phyloP scores from a whole-genome alignment of 2,888 invertebrate species.

The Parnassius mnemosyne region DNA sequence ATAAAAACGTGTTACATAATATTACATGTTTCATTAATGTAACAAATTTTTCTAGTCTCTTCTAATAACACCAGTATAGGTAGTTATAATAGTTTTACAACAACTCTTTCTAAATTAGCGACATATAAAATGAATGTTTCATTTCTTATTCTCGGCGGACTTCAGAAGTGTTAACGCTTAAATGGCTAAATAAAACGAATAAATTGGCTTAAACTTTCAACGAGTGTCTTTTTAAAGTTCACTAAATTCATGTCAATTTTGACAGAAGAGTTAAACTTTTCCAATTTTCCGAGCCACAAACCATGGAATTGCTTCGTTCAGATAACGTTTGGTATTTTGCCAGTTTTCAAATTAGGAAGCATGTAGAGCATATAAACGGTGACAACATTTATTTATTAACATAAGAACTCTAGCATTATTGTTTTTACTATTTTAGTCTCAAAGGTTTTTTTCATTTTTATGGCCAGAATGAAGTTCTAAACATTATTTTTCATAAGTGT shows the following conservation, averaged over 20 bases:
- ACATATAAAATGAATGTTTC: too few relatives aligned
- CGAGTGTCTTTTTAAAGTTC: constrained; percentile 12
- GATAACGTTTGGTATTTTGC: constrained; percentile 23
- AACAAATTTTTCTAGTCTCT: too few relatives aligned
- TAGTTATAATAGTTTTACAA: too few relatives aligned
- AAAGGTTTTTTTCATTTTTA: too few relatives aligned
- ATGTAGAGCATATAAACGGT: constrained; percentile 2
- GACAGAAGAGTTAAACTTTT: constrained; percentile 27
- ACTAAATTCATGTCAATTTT: constrained; percentile 23
- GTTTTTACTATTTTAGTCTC: too few relatives aligned
- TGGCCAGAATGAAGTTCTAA: too few relatives aligned
- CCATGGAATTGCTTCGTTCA: constrained; percentile 23
- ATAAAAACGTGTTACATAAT: too few relatives aligned
- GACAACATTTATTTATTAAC: background rate
- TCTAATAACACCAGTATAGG: too few relatives aligned
- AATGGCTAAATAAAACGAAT: background rate
- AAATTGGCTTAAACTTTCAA: constrained; percentile 16
- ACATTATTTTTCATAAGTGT: too few relatives aligned
- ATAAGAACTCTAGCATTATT: background rate
- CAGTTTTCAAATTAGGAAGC: constrained; percentile 11
- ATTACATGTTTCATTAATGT: too few relatives aligned
- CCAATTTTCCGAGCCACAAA: constrained; percentile 21
- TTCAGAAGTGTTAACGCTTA: background rate
- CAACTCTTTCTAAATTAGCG: too few relatives aligned
- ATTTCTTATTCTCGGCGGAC: too few relatives aligned